Conservation (phyloP, 2,888 invertebrate species). For the Diaphora mendica region DNA sequence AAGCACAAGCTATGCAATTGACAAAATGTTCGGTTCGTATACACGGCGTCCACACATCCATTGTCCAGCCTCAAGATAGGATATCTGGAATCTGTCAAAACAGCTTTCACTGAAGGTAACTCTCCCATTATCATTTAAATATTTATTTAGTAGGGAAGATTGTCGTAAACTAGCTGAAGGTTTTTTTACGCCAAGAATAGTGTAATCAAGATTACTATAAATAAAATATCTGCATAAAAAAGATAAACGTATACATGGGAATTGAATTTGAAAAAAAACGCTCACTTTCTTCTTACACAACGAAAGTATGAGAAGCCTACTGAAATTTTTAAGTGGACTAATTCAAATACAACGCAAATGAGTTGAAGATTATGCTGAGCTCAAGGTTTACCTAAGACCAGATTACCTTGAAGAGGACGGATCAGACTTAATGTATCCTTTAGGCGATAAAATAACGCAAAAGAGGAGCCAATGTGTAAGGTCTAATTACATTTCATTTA, state of each 20-base stretch:
- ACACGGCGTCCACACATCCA: too few relatives aligned
- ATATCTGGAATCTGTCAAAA: too few relatives aligned
- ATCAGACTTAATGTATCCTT: slow-evolving; percentile 6
- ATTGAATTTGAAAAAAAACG: too few relatives aligned
- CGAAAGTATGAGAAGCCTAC: not conserved
- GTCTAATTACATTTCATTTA: not conserved
- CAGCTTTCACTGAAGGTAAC: too few relatives aligned
- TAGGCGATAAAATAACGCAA: not conserved
- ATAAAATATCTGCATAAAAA: too few relatives aligned
- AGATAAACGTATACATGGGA: too few relatives aligned
- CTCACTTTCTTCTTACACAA: not conserved
- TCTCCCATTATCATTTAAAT: not conserved
- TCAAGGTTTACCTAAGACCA: slow-evolving; percentile 1
- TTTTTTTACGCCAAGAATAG: not conserved
- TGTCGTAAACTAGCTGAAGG: not conserved
- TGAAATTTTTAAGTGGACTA: not conserved
- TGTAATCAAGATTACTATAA: too few relatives aligned
- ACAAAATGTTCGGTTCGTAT: too few relatives aligned
- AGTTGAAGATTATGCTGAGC: slow-evolving; percentile 11
- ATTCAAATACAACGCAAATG: slow-evolving; percentile 3
- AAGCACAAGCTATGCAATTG: too few relatives aligned
- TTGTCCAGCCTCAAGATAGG: too few relatives aligned
- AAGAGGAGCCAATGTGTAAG: not conserved
- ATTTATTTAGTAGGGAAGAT: not conserved
- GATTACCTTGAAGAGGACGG: slow-evolving; percentile 4